Evolutionary conservation across 1,140 invertebrate genomes (phyloP).

Genomic region (Spodoptera litura): DNA sequence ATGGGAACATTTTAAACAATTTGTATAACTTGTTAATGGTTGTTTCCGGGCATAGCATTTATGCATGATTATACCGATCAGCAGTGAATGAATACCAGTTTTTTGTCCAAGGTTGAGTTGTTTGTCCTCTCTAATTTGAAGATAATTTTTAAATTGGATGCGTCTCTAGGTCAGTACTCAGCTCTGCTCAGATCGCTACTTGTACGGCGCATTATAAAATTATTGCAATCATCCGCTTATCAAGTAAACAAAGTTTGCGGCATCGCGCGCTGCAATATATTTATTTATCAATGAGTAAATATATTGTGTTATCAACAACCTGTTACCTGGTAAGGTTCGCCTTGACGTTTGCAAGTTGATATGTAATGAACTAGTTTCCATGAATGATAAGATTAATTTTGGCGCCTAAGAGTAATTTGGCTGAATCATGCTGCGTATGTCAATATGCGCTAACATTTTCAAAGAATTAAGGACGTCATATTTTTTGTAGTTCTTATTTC

Average conservation of each 20-base stretch:
- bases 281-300: slow-evolving; percentile 55
- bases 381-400: slow-evolving; percentile 69
- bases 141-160: slow-evolving; percentile 44
- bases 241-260: slow-evolving; percentile 55
- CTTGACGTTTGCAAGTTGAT: slow-evolving; percentile 54
- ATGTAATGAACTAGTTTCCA: slow-evolving; percentile 69
- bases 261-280: slow-evolving; percentile 50
- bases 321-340: slow-evolving; percentile 53
- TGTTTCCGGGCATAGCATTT: slow-evolving; percentile 21
- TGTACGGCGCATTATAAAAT: slow-evolving; percentile 6
- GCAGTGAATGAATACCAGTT: slow-evolving; percentile 43
- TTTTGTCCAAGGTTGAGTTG: slow-evolving; percentile 19
- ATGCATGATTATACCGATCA: slow-evolving; percentile 12
- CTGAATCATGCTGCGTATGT: slow-evolving; percentile 48
- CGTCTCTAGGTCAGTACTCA: slow-evolving; percentile 13
- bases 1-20: slow-evolving; percentile 19
- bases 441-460: slow-evolving; percentile 4
- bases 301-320: slow-evolving; percentile 47
- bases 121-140: slow-evolving; percentile 38
- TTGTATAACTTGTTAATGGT: slow-evolving; percentile 25
- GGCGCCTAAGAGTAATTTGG: slow-evolving; percentile 58
- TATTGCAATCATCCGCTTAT: slow-evolving; percentile 44
- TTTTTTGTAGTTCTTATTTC: too few relatives aligned
- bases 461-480: too few relatives aligned
- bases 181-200: neutral